Evolutionary conservation across 2,113 vertebrate species (phyloP), one percentile per base, ranked within the genome.

Genomic region (Malurus alboscapulatus): DNA sequence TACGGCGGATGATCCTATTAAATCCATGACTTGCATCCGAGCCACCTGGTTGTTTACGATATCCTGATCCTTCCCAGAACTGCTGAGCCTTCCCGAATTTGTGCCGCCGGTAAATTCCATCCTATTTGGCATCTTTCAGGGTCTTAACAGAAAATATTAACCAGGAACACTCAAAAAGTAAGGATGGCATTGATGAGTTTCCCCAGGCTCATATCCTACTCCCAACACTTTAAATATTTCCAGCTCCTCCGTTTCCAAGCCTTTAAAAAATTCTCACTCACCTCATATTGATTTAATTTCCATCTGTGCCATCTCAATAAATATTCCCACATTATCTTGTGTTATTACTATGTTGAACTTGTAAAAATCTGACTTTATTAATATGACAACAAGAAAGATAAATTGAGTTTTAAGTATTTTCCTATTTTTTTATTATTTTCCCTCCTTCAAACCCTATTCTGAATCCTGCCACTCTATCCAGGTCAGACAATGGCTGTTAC

Each of bases 151-250:
- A n/a, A 72, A 42, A 50, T 36, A 15, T 10, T 36, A 13, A 24
- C 20, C 8, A 51, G 25, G 36, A 53, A 8, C 20, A 10, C 8
- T 55, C 62, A 40, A 19, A 32, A 62, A 61, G 17, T 18, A 19
- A 82, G 62, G 59, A 27, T 0, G 0, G 47, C 0, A 2, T 17
- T 44, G 16, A 13, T 54, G 24, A 15, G 4, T 40, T 45, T 36
- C 14, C 19, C 6, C 30, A 65, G 22, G 29, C 7, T 84, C 32
- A 11, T 19, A 58, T 38, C 38, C 8, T 21, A 2, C 15, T 69
- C 36, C 22, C 21, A 62, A 22, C 6, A 17, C 4, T 27, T 57
- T 5, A 42, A 81, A 71, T 57, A 21, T 12, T 38, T 51, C 27
- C 17, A 75, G 34, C 8, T 24, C 15, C 17, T 81, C 22, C 24